Evolutionary conservation across 1,140 invertebrate genomes (phyloP), one percentile per base, ranked within the genome.

Genomic region (Cydia strobilella): DNA sequence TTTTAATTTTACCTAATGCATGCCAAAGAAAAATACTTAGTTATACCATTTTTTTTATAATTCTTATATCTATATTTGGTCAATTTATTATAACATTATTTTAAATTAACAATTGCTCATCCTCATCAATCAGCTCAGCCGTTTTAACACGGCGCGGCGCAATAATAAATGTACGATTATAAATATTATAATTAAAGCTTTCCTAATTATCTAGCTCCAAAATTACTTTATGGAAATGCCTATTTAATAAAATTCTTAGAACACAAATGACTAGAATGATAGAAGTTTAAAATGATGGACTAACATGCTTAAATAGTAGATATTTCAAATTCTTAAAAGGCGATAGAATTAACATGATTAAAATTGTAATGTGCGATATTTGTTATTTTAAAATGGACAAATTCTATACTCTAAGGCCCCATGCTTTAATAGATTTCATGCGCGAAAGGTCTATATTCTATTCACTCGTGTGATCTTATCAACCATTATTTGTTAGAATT

Each of bases 391-490:
- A 75, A 79, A 79, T 79, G 78, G 75, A 79, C 78, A 77, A 75
- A 71, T 66, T 75, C 39, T 77, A 71, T 66, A 73, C 25, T 75
- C 63, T 77, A 79, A 80, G 78, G 78, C 78, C 78, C 78, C 78
- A 75, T 75, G 66, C 72, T 76, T 79, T 77, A 80, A 77, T 79
- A 75, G 66, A 42, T 75, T 48, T 74, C 65, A 79, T 77, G 78
- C 78, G 74, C 13, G 45, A 79, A 74, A 75, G 31, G 31, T 72
- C 75, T 72, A n/a, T n/a, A n/a, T n/a, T n/a, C n/a, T n/a, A 72
- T 69, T 69, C 13, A 69, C 31, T 39, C n/a, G 1, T 18, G n/a
- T 39, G 65, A 69, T 51, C 48, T 51, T 51, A 51, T 51, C n/a
- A 18, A 51, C 6, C 13, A 51, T 5, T 51, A 51, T 6, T 51